phyloP scores from a whole-genome alignment of 1,140 invertebrate genomes.

The Aphis gossypii region DNA sequence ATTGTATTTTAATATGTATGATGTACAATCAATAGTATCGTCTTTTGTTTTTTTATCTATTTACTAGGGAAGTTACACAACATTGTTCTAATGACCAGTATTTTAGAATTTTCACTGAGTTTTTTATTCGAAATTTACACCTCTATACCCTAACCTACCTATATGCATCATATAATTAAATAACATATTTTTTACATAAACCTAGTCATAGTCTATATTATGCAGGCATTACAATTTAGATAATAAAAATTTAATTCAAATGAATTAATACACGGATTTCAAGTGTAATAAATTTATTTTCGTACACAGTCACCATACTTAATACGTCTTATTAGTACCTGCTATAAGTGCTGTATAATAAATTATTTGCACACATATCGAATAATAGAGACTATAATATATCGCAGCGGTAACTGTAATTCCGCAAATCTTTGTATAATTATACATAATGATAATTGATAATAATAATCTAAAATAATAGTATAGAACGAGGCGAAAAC shows the following conservation, averaged over 20 bases:
- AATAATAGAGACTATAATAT: neutral
- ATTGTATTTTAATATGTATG: too few relatives aligned
- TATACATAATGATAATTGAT: too few relatives aligned
- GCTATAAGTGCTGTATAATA: neutral
- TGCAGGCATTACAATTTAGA: neutral
- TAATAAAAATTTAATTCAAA: neutral
- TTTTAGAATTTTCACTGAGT: neutral
- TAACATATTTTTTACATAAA: neutral
- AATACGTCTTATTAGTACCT: neutral
- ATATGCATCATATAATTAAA: neutral
- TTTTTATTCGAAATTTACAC: neutral
- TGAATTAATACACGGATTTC: neutral
- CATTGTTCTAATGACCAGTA: neutral
- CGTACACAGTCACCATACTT: neutral
- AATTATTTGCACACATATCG: neutral
- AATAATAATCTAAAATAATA: too few relatives aligned
- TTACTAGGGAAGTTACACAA: neutral
- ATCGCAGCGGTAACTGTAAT: neutral
- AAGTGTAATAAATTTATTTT: neutral
- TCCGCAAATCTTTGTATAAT: neutral
- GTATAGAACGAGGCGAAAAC: too few relatives aligned
- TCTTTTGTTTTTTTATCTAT: neutral
- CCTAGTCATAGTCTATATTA: neutral
- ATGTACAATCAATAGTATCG: neutral
- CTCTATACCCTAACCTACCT: too few relatives aligned